These are phyloP conservation scores for Lasioglossum malachurum DNA, from an alignment of 2,888 invertebrate species.

Conservation along the genomic window DNA sequence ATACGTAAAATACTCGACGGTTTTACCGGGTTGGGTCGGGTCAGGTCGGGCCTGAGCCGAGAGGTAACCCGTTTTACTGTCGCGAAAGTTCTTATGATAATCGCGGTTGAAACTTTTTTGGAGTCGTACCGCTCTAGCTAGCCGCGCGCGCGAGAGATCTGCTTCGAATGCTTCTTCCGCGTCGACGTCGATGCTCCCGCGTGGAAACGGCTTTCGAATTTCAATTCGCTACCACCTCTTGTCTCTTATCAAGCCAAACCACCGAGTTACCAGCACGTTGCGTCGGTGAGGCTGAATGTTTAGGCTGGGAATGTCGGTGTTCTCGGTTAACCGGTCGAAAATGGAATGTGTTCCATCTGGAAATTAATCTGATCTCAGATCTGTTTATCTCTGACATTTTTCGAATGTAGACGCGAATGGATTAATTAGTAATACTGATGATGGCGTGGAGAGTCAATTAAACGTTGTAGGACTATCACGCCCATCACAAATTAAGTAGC, in stretches of 20 bases:
- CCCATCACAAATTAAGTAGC: too few species aligned
- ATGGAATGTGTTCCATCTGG: not conserved
- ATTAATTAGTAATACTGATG: accelerated
- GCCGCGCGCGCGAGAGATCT: conserved; percentile 44
- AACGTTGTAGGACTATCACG: too few species aligned
- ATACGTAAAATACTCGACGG: conserved; percentile 61
- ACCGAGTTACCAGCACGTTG: not conserved
- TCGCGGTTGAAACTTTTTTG: conserved; percentile 60
- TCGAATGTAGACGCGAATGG: not conserved
- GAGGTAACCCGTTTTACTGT: conserved; percentile 31
- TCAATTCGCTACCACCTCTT: conserved; percentile 48
- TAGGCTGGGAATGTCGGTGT: not conserved
- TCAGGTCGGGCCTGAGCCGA: conserved; percentile 9
- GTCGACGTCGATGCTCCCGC: conserved; percentile 25
- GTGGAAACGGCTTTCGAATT: conserved; percentile 57
- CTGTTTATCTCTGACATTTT: not conserved
- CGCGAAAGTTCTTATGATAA: conserved; percentile 68
- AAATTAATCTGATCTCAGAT: not conserved
- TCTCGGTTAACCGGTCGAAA: not conserved
- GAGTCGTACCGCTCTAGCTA: conserved; percentile 25
- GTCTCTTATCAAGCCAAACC: not conserved
- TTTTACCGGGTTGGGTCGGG: conserved; percentile 15
- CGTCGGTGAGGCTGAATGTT: not conserved
- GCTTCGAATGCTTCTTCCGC: conserved; percentile 42
- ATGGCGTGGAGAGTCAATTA: not conserved